Percentiles rank a stretch among this genome's conserved stretches.
Conservation (phyloP, 1,140 invertebrate genomes). For the Ladona fulva region DNA sequence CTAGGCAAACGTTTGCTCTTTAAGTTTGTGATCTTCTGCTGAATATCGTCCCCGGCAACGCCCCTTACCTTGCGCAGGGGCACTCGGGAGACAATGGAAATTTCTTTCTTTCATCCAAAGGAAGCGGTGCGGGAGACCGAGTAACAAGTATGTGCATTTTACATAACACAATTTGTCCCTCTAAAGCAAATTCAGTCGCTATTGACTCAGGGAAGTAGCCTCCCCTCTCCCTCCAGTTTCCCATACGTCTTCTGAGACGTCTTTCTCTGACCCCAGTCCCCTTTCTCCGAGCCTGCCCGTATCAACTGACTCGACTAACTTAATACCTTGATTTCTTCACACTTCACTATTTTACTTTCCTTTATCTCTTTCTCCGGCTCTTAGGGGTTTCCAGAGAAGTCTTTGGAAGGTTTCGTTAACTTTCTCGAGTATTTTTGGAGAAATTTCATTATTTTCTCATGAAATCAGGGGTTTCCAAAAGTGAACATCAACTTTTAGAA, state of each 20-base stretch:
- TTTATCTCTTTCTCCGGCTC: not conserved
- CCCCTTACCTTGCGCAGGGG: not conserved
- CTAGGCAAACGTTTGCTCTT: not conserved
- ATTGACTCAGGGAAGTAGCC: not conserved
- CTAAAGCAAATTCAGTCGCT: not conserved
- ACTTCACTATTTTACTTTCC: not conserved
- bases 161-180: constrained; percentile 6
- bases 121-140: not conserved
- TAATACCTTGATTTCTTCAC: too few species aligned
- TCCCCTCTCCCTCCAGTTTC: not conserved
- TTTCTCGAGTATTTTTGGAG: too few species aligned
- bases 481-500: too few species aligned
- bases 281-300: too few species aligned
- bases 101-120: too few species aligned
- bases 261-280: too few species aligned
- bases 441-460: too few species aligned
- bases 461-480: too few species aligned
- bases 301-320: too few species aligned
- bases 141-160: constrained; percentile 10
- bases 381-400: too few species aligned
- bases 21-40: not conserved
- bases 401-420: too few species aligned
- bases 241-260: not conserved
- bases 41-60: not conserved
- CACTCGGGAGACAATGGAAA: not conserved